Conservation (phyloP, 2,797 vertebrate species). For the Staurois parvus region DNA sequence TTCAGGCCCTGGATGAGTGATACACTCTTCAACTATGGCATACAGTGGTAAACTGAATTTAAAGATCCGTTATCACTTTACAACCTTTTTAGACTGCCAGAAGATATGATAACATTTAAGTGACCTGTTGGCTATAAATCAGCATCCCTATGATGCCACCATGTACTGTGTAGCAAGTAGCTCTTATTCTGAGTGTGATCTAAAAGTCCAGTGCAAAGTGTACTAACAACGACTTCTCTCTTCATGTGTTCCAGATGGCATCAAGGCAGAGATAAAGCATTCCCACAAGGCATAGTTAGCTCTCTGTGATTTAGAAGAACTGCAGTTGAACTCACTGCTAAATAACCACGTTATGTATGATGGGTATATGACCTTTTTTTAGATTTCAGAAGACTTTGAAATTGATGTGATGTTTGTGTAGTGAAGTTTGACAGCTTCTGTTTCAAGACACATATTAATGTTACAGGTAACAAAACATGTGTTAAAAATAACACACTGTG, state of each 20-base stretch:
- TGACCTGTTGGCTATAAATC: constrained; percentile 34
- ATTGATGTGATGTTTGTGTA: constrained; percentile 36
- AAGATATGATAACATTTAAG: constrained; percentile 30
- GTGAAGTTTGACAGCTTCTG: constrained; percentile 9
- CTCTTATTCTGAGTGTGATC: constrained; percentile 18
- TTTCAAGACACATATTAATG: constrained; percentile 26
- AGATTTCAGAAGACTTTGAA: constrained; percentile 8
- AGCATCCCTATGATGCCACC: constrained; percentile 21
- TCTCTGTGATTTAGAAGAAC: constrained; percentile 52
- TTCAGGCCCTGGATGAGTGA: neutral
- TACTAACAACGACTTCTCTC: constrained; percentile 43
- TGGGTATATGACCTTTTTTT: constrained; percentile 33
- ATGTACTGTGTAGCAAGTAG: constrained; percentile 46
- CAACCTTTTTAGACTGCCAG: neutral
- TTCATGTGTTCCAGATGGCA: constrained; percentile 60
- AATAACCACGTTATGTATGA: constrained; percentile 51
- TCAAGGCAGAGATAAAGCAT: constrained; percentile 57
- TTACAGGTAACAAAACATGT: constrained; percentile 24
- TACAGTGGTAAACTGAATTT: neutral
- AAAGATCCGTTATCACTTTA: constrained; percentile 8
- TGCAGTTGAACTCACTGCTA: constrained; percentile 53
- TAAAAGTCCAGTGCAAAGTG: constrained; percentile 44
- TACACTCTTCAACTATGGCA: neutral
- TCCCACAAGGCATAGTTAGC: constrained; percentile 53
- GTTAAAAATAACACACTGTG: constrained; percentile 3